These are phyloP conservation scores for Lagopus muta DNA, from an alignment of 2,113 vertebrate genomes.

Conservation along the genomic window DNA sequence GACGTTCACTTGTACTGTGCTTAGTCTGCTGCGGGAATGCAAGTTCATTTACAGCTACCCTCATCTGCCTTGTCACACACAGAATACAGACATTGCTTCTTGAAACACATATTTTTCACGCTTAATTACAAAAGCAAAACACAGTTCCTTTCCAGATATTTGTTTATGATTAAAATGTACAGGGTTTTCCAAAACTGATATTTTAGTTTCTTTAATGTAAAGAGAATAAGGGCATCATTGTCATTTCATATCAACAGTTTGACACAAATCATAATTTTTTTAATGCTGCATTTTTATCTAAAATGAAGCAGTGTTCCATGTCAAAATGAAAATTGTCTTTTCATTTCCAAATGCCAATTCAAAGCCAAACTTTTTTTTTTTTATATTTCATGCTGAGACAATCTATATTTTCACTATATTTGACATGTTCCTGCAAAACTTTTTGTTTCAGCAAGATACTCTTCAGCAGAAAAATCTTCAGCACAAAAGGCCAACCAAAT, in stretches of 20 bases:
- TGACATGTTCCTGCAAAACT: not conserved
- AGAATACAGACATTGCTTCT: not conserved
- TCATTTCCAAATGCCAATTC: not conserved
- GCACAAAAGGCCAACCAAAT: not conserved
- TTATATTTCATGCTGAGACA: not conserved
- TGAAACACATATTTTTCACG: not conserved
- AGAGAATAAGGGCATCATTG: not conserved
- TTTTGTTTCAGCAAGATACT: not conserved
- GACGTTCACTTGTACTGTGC: not conserved
- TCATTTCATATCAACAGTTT: not conserved
- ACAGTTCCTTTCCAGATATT: not conserved
- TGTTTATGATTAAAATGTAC: not conserved
- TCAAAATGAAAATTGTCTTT: not conserved
- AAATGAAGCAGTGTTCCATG: not conserved
- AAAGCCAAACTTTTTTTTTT: not conserved
- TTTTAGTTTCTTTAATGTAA: not conserved
- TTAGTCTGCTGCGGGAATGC: not conserved
- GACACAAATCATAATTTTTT: not conserved
- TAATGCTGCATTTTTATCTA: not conserved
- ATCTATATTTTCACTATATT: not conserved
- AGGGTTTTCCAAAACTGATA: not conserved
- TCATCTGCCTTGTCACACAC: not conserved
- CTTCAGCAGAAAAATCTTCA: not conserved
- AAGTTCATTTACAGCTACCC: not conserved
- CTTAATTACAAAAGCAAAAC: not conserved